Evolutionary conservation across 64 coral and sea anemone genomes (phyloP).

Genomic region (Cladopsammia gracilis): DNA sequence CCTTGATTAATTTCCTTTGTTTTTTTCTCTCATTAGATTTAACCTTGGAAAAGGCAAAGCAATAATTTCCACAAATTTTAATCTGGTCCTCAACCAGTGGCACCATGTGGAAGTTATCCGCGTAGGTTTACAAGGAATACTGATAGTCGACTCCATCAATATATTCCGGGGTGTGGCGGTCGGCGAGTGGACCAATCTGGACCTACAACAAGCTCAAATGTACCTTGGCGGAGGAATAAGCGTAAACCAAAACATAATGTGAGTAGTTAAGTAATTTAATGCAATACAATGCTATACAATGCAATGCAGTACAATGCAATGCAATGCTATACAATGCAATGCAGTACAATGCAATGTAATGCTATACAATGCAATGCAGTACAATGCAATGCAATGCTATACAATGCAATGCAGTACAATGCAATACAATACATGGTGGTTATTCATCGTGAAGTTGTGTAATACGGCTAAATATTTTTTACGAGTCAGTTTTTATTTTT

Average conservation of each 20-base stretch:
- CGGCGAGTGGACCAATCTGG: neutral
- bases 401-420: too few relatives aligned
- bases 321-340: too few relatives aligned
- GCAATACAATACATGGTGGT: too few relatives aligned
- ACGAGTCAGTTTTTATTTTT: too few relatives aligned
- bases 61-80: neutral
- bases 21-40: neutral
- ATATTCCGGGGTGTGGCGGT: neutral
- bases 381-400: too few relatives aligned
- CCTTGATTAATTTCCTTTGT: neutral
- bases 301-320: too few relatives aligned
- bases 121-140: neutral
- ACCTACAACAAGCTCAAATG: neutral
- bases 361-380: too few relatives aligned
- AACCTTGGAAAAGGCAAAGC: neutral
- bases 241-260: neutral
- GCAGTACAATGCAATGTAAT: too few relatives aligned
- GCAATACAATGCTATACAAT: too few relatives aligned
- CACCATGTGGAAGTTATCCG: slow-evolving; percentile 6
- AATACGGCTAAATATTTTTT: too few relatives aligned
- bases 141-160: slow-evolving; percentile 3
- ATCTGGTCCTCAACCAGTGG: neutral
- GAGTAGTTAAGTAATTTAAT: neutral
- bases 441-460: too few relatives aligned
- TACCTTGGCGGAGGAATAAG: slow-evolving; percentile 23